These are phyloP conservation scores for Porites cylindrica DNA, from an alignment of 92 coral and sea anemone genomes.

Conservation along the genomic window DNA sequence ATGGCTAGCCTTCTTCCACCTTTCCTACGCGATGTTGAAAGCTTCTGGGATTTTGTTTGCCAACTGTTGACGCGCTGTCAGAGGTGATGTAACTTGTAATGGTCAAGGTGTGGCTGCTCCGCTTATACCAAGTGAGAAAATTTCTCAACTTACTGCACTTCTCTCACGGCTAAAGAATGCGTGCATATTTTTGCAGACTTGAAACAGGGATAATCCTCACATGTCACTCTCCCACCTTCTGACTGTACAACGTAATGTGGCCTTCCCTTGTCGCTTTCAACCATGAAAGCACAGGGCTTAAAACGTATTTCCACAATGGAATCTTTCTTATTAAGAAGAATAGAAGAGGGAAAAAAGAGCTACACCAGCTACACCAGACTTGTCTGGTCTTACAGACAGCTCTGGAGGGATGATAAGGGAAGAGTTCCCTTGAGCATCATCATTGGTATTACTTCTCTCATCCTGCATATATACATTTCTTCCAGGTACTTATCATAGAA, in stretches of 20 bases:
- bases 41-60: slow-evolving; percentile 21
- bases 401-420: background rate
- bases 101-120: slow-evolving; percentile 44
- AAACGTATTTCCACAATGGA: slow-evolving; percentile 30
- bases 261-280: slow-evolving; percentile 42
- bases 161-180: slow-evolving; percentile 32
- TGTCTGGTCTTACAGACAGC: slow-evolving; percentile 58
- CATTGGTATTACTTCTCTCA: slow-evolving; percentile 10
- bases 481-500: slow-evolving; percentile 21
- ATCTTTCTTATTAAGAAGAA: slow-evolving; percentile 18
- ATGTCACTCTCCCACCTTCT: slow-evolving; percentile 36
- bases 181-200: slow-evolving; percentile 22
- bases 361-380: slow-evolving; percentile 56
- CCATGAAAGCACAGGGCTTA: slow-evolving; percentile 21
- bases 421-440: slow-evolving; percentile 9
- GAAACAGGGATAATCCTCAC: slow-evolving; percentile 35
- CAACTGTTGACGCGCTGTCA: slow-evolving; percentile 47
- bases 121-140: slow-evolving; percentile 35
- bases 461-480: background rate
- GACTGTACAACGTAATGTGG: slow-evolving; percentile 34
- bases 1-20: slow-evolving; percentile 28
- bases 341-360: slow-evolving; percentile 48
- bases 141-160: slow-evolving; percentile 12
- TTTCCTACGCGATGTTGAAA: slow-evolving; percentile 45
- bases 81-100: slow-evolving; percentile 34